Evolutionary conservation across 1,140 invertebrate species (phyloP).

Genomic region (Aphelenchoides avenae): DNA sequence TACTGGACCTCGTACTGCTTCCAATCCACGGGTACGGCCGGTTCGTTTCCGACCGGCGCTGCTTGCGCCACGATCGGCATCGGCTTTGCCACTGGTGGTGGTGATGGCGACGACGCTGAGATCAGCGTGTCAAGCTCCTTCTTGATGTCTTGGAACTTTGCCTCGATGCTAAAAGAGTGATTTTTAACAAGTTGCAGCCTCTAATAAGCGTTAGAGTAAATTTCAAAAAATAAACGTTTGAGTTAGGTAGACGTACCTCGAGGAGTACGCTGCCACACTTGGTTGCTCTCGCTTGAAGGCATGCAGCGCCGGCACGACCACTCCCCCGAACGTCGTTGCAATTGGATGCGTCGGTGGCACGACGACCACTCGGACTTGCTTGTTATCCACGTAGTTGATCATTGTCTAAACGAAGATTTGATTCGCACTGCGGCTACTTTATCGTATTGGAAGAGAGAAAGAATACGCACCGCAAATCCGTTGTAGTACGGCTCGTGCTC

Average conservation of each 20-base stretch:
- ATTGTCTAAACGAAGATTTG: constrained; percentile 19
- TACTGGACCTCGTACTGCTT: constrained; percentile 49
- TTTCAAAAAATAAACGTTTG: not conserved
- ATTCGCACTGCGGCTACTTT: not conserved
- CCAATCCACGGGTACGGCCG: too few relatives aligned
- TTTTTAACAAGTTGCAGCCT: too few relatives aligned
- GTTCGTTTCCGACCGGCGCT: too few relatives aligned
- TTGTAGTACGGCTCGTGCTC: constrained; percentile 28
- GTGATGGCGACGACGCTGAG: not conserved
- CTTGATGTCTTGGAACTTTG: too few relatives aligned
- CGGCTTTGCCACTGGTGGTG: too few relatives aligned
- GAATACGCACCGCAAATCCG: not conserved
- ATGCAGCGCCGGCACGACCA: constrained; percentile 17
- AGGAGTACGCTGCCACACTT: constrained; percentile 22
- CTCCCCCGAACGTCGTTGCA: constrained; percentile 26
- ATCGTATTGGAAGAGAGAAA: not conserved
- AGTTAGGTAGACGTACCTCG: constrained; percentile 18
- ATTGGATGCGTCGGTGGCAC: constrained; percentile 31
- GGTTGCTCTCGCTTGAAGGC: constrained; percentile 31
- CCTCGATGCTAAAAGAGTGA: too few relatives aligned
- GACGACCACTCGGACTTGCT: constrained; percentile 17
- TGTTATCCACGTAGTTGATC: constrained; percentile 38
- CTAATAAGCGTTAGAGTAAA: too few relatives aligned
- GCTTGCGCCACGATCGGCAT: too few relatives aligned
- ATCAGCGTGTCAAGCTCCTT: too few relatives aligned